phyloP scores from a whole-genome alignment of 2,888 invertebrate species.

The Xestia c-nigrum region DNA sequence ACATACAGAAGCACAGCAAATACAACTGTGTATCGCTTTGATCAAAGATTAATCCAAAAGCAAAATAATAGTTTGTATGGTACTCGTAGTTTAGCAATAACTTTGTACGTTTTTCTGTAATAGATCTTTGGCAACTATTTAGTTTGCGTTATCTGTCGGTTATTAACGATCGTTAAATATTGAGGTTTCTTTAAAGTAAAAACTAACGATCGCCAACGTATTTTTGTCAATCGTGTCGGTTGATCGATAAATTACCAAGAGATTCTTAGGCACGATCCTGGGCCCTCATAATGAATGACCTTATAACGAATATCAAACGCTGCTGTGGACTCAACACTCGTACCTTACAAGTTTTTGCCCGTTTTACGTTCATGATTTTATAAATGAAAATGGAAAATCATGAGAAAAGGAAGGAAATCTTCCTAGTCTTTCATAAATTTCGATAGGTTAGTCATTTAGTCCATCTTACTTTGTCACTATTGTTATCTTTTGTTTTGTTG shows the following conservation, averaged over 20 bases:
- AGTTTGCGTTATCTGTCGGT: background rate
- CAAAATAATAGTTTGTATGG: background rate
- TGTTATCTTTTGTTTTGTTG: background rate
- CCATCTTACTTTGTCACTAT: background rate
- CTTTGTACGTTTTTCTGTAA: background rate
- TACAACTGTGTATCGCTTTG: slow-evolving; percentile 62
- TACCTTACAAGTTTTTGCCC: background rate
- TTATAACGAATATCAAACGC: background rate
- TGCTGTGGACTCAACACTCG: background rate
- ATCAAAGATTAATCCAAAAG: slow-evolving; percentile 45
- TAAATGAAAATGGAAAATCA: background rate
- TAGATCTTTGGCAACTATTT: background rate
- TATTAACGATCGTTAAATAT: background rate
- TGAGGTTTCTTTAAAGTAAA: background rate
- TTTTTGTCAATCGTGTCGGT: background rate
- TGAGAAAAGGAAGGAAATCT: background rate
- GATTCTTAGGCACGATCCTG: background rate
- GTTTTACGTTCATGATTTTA: background rate
- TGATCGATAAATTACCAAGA: background rate
- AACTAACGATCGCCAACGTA: background rate
- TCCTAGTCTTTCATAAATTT: no score
- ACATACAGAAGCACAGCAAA: slow-evolving; percentile 72
- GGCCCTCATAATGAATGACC: background rate
- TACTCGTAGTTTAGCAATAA: background rate
- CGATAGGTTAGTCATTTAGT: no score